Base-by-base conservation (phyloP, 2,888 invertebrate genomes). In the Amiota communis region DNA sequence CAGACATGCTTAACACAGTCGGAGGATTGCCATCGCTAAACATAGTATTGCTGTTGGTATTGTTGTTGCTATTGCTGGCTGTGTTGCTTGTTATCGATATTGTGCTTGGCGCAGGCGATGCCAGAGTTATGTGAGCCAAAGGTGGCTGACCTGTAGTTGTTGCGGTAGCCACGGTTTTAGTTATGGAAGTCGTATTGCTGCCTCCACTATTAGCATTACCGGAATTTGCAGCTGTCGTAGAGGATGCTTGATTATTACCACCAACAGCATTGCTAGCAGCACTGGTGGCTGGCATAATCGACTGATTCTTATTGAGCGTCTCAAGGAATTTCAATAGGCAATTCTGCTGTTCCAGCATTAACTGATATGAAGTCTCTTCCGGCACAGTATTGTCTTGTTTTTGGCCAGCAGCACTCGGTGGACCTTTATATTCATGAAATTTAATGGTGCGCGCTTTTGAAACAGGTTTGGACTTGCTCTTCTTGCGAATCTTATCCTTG, bases 371-470 rank as follows among this genome's bases (percentile, higher is more conserved):
- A 9, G 96, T 96, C 90, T 97, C 97, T 72, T 89, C 89, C 36
- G 88, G 81, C 68, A 84, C 84, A 47, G 80, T 72, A 12, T 92
- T 91, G 12, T 93, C 92, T 20, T 92, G 91, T 67, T 88, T 89
- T 70, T 92, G 92, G 82, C 96, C 95, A 17, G 97, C 96, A 9
- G 89, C 88, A 90, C 94, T 96, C 77, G 98, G 97, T 47, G 97
- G 97, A 53, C 97, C 97, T 91, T 97, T 97, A 90, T 97, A 97
- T 90, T 98, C 98, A 90, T 98, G 98, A 90, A 98, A 98, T 91
- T 98, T 98, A 84, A 98, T 98, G 72, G 96, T 95, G 81, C 96
- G 93, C 20, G 95, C 92, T 89, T 97, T 97, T 1, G 95, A 94
- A 73, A 93, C 92, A 36, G 93, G 93, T 90, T 96, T 96, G 57